Conservation (phyloP, 2,113 vertebrate genomes). For the Paraplagusia blochii region DNA sequence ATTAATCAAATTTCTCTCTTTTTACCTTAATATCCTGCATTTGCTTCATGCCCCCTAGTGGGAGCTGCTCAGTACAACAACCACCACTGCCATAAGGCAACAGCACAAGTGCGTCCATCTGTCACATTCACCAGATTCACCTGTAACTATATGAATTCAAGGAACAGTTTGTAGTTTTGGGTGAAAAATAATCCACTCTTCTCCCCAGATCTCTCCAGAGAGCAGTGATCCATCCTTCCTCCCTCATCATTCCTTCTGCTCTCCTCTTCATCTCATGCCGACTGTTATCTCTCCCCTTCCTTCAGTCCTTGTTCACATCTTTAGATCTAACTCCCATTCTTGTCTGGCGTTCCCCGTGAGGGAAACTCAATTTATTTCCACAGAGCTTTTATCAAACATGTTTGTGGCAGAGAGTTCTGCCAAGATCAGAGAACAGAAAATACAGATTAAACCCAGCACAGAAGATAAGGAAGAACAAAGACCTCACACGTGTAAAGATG, state of each 20-base stretch:
- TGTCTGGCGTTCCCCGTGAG: background rate
- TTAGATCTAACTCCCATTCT: background rate
- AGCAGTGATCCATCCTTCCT: background rate
- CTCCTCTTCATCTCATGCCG: constrained; percentile 10
- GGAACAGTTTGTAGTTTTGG: too few species aligned
- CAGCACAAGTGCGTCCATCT: too few species aligned
- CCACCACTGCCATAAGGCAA: too few species aligned
- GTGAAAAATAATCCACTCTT: background rate
- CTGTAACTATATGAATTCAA: too few species aligned
- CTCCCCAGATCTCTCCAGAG: background rate
- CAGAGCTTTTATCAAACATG: constrained; percentile 45
- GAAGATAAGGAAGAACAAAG: constrained; percentile 35
- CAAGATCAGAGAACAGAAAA: constrained; percentile 44
- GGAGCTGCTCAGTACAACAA: too few species aligned
- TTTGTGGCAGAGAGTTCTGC: constrained; percentile 40
- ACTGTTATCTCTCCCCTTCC: constrained; percentile 6
- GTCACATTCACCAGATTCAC: too few species aligned
- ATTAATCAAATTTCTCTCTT: too few species aligned
- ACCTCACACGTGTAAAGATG: constrained; percentile 36
- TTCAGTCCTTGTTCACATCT: background rate
- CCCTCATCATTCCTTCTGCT: background rate
- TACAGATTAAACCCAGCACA: constrained; percentile 35
- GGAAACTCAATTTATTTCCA: constrained; percentile 17
- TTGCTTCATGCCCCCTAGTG: too few species aligned
- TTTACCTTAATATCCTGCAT: too few species aligned